Evolutionary conservation across 2,797 vertebrate species (phyloP).

Genomic region (Pantherophis vulpinus): DNA sequence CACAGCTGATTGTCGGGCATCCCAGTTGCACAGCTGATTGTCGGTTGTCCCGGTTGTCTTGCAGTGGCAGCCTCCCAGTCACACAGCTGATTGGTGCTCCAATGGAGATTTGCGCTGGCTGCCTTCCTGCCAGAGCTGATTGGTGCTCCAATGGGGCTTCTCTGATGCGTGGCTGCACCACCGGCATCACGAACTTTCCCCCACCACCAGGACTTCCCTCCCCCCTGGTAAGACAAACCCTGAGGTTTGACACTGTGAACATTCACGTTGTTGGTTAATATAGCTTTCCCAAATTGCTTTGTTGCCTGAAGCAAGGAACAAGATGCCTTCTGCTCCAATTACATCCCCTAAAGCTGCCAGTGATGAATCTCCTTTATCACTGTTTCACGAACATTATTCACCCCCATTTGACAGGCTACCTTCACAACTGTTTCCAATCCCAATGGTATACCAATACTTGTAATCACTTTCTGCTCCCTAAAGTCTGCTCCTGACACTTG

Average conservation of each 20-base stretch:
- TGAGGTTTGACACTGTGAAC: background rate
- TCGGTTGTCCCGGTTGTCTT: no score
- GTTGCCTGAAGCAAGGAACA: background rate
- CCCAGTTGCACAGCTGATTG: no score
- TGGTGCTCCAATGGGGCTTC: no score
- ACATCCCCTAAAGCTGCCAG: background rate
- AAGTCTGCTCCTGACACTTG: background rate
- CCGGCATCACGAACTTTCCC: no score
- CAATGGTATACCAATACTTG: background rate
- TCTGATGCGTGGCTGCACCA: no score
- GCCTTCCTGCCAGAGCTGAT: no score
- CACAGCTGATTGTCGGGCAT: no score
- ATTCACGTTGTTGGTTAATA: constrained; percentile 6
- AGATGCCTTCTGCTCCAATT: background rate
- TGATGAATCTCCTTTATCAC: background rate
- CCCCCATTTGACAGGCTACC: background rate
- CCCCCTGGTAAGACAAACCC: no score
- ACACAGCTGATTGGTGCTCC: no score
- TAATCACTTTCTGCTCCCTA: background rate
- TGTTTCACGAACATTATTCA: background rate
- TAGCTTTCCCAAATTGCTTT: background rate
- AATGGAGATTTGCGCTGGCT: no score
- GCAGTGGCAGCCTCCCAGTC: no score
- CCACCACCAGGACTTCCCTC: no score
- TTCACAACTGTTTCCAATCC: background rate